Conservation (phyloP, 2,113 vertebrate genomes). For the Oryzias woworae region DNA sequence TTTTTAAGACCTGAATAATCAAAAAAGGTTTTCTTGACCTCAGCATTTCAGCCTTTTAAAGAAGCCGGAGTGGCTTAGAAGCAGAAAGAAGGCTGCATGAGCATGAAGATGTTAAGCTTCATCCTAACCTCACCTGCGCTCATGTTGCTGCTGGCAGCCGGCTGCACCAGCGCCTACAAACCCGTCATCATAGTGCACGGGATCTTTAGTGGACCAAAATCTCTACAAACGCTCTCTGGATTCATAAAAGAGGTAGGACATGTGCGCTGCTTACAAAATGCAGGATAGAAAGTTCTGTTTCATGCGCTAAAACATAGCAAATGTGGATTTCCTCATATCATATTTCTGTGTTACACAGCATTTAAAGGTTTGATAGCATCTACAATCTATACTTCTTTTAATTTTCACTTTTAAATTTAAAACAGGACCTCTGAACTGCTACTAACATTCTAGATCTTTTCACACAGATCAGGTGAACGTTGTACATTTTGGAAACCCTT, state of each 20-base stretch:
- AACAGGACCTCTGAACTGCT: neutral
- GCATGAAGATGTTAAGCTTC: no score
- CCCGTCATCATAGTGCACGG: slow-evolving; percentile 87
- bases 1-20: no score
- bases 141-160: slow-evolving; percentile 36
- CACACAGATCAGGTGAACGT: neutral
- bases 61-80: no score
- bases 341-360: no score
- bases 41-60: no score
- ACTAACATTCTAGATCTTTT: neutral
- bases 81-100: no score
- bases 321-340: neutral
- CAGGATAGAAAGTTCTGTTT: no score
- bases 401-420: no score
- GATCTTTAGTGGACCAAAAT: slow-evolving; percentile 81
- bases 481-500: neutral
- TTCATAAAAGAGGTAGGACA: slow-evolving; percentile 76
- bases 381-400: no score
- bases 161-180: slow-evolving; percentile 65
- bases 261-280: no score
- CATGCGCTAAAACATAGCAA: neutral
- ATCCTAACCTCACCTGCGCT: neutral
- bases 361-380: no score
- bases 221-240: slow-evolving; percentile 68
- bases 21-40: no score